Evolutionary conservation across 2,113 vertebrate genomes (phyloP).

Genomic region (Nematolebias whitei): DNA sequence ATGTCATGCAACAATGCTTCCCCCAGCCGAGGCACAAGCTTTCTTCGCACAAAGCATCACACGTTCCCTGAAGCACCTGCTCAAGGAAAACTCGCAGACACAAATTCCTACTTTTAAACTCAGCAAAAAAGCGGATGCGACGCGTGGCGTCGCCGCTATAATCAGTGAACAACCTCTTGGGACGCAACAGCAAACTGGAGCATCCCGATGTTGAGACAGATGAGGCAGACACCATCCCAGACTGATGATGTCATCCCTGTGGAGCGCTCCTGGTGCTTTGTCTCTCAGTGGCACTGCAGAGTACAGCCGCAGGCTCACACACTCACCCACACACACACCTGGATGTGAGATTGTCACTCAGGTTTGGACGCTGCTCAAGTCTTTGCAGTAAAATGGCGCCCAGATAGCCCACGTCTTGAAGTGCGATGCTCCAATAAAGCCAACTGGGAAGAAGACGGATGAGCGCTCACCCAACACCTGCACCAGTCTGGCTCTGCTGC

Average conservation of each 20-base stretch:
- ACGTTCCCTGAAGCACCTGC: constrained; percentile 17
- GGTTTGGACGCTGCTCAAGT: constrained; percentile 21
- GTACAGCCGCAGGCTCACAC: constrained; percentile 61
- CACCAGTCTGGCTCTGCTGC: constrained; percentile 9
- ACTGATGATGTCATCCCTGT: constrained; percentile 79
- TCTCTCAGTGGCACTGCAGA: constrained; percentile 76
- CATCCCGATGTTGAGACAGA: constrained; percentile 63
- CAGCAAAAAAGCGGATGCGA: constrained; percentile 9
- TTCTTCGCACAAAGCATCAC: not conserved
- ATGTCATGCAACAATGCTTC: constrained; percentile 26
- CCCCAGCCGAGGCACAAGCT: constrained; percentile 12
- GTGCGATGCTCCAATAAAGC: constrained; percentile 8
- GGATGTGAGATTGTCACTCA: constrained; percentile 57
- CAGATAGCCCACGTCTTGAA: constrained; percentile 18
- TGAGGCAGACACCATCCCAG: constrained; percentile 75
- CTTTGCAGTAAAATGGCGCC: constrained; percentile 51
- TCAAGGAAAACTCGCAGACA: not conserved
- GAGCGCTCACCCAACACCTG: constrained; percentile 18
- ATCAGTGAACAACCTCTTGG: constrained; percentile 23
- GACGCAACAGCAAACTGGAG: constrained; percentile 42
- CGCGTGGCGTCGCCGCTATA: constrained; percentile 15
- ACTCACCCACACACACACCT: constrained; percentile 52
- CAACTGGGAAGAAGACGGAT: constrained; percentile 13
- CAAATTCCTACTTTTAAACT: constrained; percentile 1
- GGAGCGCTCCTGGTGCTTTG: constrained; percentile 77